Conservation (phyloP, 2,113 vertebrate genomes). For the Saimiri boliviensis region DNA sequence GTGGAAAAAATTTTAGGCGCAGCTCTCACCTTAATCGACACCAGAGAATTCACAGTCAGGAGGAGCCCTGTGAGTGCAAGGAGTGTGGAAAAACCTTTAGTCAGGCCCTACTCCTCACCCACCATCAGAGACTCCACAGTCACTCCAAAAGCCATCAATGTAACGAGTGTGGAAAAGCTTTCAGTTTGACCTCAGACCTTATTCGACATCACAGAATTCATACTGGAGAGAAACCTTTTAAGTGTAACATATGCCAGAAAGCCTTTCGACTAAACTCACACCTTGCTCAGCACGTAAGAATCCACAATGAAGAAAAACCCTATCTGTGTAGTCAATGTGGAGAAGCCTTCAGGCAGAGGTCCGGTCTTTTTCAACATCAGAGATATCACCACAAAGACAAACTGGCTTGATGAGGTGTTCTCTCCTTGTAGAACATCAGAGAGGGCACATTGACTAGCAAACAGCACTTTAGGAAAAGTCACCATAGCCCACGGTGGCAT, state of each 20-base stretch:
- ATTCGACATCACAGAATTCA: conserved; percentile 76
- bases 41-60: conserved; percentile 77
- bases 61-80: conserved; percentile 73
- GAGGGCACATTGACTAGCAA: not conserved
- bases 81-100: conserved; percentile 78
- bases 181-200: conserved; percentile 76
- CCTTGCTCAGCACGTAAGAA: conserved; percentile 71
- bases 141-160: conserved; percentile 74
- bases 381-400: conserved; percentile 74
- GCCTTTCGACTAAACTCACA: conserved; percentile 75
- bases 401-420: not conserved
- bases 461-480: not conserved
- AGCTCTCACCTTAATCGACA: conserved; percentile 79
- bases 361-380: conserved; percentile 77
- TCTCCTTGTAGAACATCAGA: not conserved
- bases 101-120: conserved; percentile 71
- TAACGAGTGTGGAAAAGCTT: conserved; percentile 77
- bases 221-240: conserved; percentile 77
- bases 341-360: conserved; percentile 78
- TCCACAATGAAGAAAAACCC: conserved; percentile 75
- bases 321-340: conserved; percentile 73
- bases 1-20: conserved; percentile 78
- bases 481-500: not conserved
- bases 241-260: conserved; percentile 75
- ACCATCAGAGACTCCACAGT: conserved; percentile 76